Conservation (phyloP, 2,888 invertebrate species). For the Pedicia rivosa region DNA sequence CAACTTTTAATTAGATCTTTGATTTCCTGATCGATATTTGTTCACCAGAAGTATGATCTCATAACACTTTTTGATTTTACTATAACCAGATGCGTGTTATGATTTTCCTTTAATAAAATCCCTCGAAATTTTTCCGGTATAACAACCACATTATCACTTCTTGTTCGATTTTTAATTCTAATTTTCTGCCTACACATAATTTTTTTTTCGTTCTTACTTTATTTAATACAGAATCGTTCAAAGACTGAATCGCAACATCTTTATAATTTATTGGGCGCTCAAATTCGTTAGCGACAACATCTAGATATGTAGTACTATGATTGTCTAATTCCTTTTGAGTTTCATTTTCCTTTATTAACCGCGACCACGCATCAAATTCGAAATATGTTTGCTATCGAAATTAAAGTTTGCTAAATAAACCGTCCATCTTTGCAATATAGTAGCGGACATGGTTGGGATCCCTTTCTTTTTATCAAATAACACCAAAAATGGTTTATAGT, state of each 20-base stretch:
- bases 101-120: constrained; percentile 4
- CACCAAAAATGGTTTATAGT: neutral
- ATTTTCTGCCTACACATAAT: neutral
- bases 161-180: constrained; percentile 10
- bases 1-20: constrained; percentile 12
- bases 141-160: constrained; percentile 8
- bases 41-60: constrained; percentile 14
- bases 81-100: constrained; percentile 11
- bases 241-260: too few relatives aligned
- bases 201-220: too few relatives aligned
- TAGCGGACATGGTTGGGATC: neutral
- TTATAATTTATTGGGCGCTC: too few relatives aligned
- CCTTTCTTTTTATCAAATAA: neutral
- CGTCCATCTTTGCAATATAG: neutral
- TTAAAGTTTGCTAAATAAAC: neutral
- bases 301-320: too few relatives aligned
- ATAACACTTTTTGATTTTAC: constrained; percentile 12
- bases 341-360: too few relatives aligned
- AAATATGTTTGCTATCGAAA: neutral
- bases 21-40: constrained; percentile 13
- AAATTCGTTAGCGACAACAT: too few relatives aligned
- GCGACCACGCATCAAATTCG: too few relatives aligned
- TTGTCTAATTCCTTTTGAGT: too few relatives aligned
- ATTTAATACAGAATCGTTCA: too few relatives aligned
- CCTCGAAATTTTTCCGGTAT: constrained; percentile 7